phyloP scores from a whole-genome alignment of 2,888 invertebrate genomes.

The Acleris laterana region DNA sequence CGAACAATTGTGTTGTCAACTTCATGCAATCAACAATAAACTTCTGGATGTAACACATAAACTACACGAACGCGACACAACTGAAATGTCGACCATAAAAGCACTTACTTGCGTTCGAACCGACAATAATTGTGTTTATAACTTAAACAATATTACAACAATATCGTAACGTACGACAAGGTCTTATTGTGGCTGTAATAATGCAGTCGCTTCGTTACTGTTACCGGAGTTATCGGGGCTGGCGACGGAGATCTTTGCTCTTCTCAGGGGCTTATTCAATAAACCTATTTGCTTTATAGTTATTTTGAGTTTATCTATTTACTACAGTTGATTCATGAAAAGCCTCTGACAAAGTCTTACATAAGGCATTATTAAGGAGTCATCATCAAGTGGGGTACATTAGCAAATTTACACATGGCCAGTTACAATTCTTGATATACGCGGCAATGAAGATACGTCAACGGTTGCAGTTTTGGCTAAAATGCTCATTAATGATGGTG shows the following conservation, averaged over 20 bases:
- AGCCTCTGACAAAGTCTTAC: too few species aligned
- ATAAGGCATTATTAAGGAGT: too few species aligned
- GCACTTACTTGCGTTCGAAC: slow-evolving; percentile 5
- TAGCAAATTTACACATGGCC: too few species aligned
- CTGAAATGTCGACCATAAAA: slow-evolving; percentile 13
- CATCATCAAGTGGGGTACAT: too few species aligned
- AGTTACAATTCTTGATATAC: too few species aligned
- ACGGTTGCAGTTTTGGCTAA: too few species aligned
- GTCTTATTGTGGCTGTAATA: slow-evolving; percentile 42
- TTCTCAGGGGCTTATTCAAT: slow-evolving; percentile 11
- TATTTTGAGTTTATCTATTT: neutral
- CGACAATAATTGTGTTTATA: slow-evolving; percentile 27
- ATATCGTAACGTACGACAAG: slow-evolving; percentile 30
- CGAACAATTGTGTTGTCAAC: slow-evolving; percentile 1
- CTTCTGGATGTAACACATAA: neutral
- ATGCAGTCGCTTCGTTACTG: slow-evolving; percentile 49
- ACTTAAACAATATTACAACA: slow-evolving; percentile 26
- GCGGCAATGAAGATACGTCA: too few species aligned
- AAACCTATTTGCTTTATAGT: neutral
- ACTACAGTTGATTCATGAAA: too few species aligned
- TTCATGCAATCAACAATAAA: slow-evolving; percentile 6
- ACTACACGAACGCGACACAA: slow-evolving; percentile 11
- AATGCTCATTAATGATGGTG: too few species aligned
- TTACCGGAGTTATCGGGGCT: slow-evolving; percentile 48
- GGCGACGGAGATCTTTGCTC: slow-evolving; percentile 42